These are phyloP conservation scores for Lerista edwardsae DNA, from an alignment of 2,797 vertebrate species.

Conservation along the genomic window DNA sequence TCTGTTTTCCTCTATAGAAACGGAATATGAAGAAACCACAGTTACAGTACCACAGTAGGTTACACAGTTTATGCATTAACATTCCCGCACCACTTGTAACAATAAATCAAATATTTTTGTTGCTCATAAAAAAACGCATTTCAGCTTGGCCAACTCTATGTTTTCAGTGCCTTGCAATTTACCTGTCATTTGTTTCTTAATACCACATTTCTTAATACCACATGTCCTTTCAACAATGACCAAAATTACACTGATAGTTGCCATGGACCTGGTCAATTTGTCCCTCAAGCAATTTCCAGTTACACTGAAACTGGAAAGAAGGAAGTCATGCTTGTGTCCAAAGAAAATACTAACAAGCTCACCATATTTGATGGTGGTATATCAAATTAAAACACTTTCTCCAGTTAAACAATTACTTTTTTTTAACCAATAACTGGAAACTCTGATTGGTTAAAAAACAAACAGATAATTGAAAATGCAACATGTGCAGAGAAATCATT, in stretches of 20 bases:
- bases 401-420: neutral
- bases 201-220: neutral
- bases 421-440: too few relatives aligned
- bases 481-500: neutral
- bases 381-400: neutral
- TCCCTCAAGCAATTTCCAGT: slow-evolving; percentile 29
- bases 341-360: slow-evolving; percentile 65
- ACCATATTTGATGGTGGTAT: slow-evolving; percentile 49
- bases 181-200: neutral
- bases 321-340: slow-evolving; percentile 34
- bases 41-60: slow-evolving; percentile 36
- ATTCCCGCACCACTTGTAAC: slow-evolving; percentile 21
- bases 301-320: slow-evolving; percentile 48
- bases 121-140: slow-evolving; percentile 21
- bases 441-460: too few relatives aligned
- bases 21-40: slow-evolving; percentile 13
- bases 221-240: slow-evolving; percentile 24
- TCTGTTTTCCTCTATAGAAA: neutral
- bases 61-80: neutral
- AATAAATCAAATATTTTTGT: slow-evolving; percentile 46
- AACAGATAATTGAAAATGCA: too few relatives aligned
- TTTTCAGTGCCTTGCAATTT: slow-evolving; percentile 30
- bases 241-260: neutral
- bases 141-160: slow-evolving; percentile 23
- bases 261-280: slow-evolving; percentile 16